Evolutionary conservation across 2,797 vertebrate species (phyloP).

Genomic region (Luscinia luscinia): DNA sequence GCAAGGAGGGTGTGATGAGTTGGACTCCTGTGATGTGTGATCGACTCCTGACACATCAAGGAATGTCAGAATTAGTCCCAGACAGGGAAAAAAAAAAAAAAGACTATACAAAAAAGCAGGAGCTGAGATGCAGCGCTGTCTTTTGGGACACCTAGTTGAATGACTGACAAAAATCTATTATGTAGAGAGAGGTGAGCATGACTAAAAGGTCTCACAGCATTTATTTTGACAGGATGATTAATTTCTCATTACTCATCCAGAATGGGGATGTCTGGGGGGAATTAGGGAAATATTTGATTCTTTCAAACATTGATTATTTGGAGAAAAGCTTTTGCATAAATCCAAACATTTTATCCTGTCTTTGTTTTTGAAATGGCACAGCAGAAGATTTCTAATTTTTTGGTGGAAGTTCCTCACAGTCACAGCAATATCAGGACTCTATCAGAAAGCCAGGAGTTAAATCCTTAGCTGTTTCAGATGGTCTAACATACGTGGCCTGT

Average conservation of each 20-base stretch:
- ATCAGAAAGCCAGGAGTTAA: background rate
- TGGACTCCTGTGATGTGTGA: background rate
- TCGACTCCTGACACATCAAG: background rate
- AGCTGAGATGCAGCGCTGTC: background rate
- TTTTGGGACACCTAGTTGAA: conserved; percentile 35
- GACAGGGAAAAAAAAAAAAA: background rate
- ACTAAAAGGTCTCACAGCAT: conserved; percentile 44
- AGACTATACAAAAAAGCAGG: background rate
- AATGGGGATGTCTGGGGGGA: conserved; percentile 29
- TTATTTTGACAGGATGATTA: conserved; percentile 68
- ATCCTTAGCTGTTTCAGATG: background rate
- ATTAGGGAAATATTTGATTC: conserved; percentile 39
- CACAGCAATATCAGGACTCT: background rate
- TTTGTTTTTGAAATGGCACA: background rate
- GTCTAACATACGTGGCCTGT: background rate
- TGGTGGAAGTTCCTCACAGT: background rate
- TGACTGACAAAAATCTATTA: conserved; percentile 63
- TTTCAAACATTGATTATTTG: conserved; percentile 47
- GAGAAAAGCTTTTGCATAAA: conserved; percentile 31
- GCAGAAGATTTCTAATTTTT: background rate
- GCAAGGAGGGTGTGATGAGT: background rate
- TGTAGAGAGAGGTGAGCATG: background rate
- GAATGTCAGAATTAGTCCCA: background rate
- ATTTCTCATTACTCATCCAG: conserved; percentile 57
- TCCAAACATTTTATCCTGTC: background rate